phyloP scores from a whole-genome alignment of 2,113 vertebrate species.

The Ciconia stormi region DNA sequence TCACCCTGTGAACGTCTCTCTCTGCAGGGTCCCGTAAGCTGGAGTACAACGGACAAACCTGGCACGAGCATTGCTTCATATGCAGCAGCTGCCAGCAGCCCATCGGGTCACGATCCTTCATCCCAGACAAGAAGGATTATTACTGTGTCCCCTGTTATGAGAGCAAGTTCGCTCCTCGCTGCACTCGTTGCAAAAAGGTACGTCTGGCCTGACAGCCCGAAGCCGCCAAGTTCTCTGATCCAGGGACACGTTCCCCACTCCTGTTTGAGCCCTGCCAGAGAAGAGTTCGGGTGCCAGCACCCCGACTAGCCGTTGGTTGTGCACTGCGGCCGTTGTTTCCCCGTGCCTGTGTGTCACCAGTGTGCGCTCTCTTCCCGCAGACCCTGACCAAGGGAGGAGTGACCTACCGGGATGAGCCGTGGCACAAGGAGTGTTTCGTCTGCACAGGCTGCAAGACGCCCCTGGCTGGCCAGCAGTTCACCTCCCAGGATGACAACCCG shows the following conservation, averaged over 20 bases:
- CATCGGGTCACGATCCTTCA: slow-evolving; percentile 95
- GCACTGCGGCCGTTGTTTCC: neutral
- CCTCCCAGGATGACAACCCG: slow-evolving; percentile 92
- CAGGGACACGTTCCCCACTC: neutral
- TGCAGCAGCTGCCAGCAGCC: slow-evolving; percentile 97
- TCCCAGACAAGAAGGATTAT: slow-evolving; percentile 95
- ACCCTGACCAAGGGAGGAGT: slow-evolving; percentile 95
- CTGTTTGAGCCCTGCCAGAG: neutral
- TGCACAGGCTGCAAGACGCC: slow-evolving; percentile 92
- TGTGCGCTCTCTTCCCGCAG: slow-evolving; percentile 63
- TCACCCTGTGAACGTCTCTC: neutral
- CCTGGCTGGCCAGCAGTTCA: slow-evolving; percentile 97
- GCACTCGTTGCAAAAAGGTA: slow-evolving; percentile 97
- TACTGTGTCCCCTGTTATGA: slow-evolving; percentile 98
- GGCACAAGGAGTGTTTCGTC: slow-evolving; percentile 98
- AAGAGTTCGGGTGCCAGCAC: neutral
- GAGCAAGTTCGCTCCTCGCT: slow-evolving; percentile 96
- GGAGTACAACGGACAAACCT: slow-evolving; percentile 93
- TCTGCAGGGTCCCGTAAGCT: slow-evolving; percentile 91
- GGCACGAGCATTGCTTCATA: slow-evolving; percentile 96
- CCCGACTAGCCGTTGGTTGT: rapidly evolving
- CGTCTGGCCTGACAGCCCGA: neutral
- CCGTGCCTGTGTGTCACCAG: neutral
- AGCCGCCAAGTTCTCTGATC: neutral
- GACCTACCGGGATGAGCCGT: slow-evolving; percentile 96